Evolutionary conservation across 1,140 invertebrate genomes (phyloP).

Genomic region (Chlorops oryzae): DNA sequence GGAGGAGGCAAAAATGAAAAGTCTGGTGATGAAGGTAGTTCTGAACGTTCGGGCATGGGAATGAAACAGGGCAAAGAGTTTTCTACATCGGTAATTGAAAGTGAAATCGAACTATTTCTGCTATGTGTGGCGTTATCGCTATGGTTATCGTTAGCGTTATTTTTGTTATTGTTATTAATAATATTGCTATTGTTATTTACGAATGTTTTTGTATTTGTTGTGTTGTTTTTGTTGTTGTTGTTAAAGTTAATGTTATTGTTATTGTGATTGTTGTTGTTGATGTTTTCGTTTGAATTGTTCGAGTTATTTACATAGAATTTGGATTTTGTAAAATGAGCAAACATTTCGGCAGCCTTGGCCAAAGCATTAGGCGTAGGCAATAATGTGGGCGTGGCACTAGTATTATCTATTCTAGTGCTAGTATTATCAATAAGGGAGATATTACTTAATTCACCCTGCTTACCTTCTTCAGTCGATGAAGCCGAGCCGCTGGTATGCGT

Average conservation of each 20-base stretch:
- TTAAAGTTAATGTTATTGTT: neutral
- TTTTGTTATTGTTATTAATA: neutral
- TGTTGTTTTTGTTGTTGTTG: conserved; percentile 7
- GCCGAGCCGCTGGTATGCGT: conserved; percentile 20
- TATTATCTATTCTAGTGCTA: no score
- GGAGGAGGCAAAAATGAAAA: conserved; percentile 6
- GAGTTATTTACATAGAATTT: no score
- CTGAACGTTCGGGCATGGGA: no score
- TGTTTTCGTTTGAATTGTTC: conserved; percentile 12
- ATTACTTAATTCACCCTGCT: conserved; percentile 23
- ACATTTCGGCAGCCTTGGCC: conserved; percentile 11
- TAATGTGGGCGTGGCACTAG: conserved; percentile 3
- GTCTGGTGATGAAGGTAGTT: no score
- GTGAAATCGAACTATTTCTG: no score
- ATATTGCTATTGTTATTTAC: neutral
- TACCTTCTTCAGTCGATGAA: conserved; percentile 39
- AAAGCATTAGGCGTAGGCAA: conserved; percentile 15
- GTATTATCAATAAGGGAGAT: no score
- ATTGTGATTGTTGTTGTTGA: conserved; percentile 19
- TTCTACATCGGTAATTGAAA: no score
- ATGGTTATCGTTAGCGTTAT: conserved; percentile 5
- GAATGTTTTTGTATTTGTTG: conserved; percentile 11
- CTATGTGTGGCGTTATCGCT: neutral
- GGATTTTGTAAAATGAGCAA: no score
- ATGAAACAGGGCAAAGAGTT: no score